phyloP scores from a whole-genome alignment of 2,888 invertebrate genomes.

The Apotomis capreana region DNA sequence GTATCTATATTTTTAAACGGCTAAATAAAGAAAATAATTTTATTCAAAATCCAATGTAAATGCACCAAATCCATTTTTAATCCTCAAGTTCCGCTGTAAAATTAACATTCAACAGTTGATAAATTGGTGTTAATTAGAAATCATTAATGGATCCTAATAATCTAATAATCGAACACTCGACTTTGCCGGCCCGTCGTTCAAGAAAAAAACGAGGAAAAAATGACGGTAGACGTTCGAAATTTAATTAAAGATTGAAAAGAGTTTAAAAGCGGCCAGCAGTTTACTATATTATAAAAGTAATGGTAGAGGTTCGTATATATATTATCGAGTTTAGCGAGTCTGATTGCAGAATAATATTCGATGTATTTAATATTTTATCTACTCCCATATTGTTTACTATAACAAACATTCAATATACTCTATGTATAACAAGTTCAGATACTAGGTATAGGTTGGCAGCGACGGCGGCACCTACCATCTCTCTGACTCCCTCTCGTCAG shows the following conservation, averaged over 20 bases:
- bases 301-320: no score
- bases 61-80: not conserved
- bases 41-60: not conserved
- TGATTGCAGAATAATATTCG: no score
- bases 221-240: slow-evolving; percentile 9
- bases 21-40: not conserved
- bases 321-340: no score
- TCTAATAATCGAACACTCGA: slow-evolving; percentile 31
- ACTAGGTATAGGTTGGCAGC: no score
- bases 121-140: slow-evolving; percentile 34
- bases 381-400: no score
- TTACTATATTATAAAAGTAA: no score
- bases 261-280: not conserved
- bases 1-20: no score
- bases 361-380: no score
- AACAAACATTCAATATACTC: no score
- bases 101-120: slow-evolving; percentile 28
- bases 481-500: no score
- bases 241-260: slow-evolving; percentile 14
- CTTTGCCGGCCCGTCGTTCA: slow-evolving; percentile 6
- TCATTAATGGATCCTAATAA: slow-evolving; percentile 36
- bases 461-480: no score
- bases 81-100: not conserved
- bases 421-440: no score
- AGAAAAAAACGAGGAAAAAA: slow-evolving; percentile 14